Evolutionary conservation across 2,888 invertebrate species (phyloP).

Genomic region (Tenthredo distinguenda): DNA sequence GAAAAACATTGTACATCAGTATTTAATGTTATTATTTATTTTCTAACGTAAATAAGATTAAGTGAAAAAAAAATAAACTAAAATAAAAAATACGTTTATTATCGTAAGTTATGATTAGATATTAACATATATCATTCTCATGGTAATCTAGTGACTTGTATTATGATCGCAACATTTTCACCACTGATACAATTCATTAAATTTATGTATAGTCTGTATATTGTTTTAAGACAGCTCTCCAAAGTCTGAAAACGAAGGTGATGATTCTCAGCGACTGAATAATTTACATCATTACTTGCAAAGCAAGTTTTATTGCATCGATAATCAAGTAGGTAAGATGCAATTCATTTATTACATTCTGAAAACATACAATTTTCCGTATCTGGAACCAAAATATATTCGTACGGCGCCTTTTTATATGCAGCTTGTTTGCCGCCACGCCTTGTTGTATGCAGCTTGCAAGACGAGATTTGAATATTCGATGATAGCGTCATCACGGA

Average conservation of each 20-base stretch:
- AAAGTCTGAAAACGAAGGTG: no score
- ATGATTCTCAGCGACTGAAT: background rate
- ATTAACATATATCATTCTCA: background rate
- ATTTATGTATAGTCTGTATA: no score
- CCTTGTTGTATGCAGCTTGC: background rate
- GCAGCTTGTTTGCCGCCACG: background rate
- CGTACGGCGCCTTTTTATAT: background rate
- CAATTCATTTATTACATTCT: background rate
- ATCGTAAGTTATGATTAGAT: background rate
- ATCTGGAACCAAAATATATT: background rate
- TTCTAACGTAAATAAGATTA: slow-evolving; percentile 57
- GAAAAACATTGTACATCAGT: slow-evolving; percentile 75
- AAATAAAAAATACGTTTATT: background rate
- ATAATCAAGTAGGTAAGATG: background rate
- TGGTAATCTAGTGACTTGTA: background rate
- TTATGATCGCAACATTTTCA: background rate
- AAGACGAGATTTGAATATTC: background rate
- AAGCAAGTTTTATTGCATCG: background rate
- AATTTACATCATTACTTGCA: background rate
- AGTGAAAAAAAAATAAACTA: background rate
- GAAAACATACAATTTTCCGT: background rate
- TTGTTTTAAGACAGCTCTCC: no score
- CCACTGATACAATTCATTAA: no score
- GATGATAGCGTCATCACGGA: background rate
- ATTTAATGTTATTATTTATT: slow-evolving; percentile 77